Evolutionary conservation across 1,140 invertebrate genomes (phyloP), one percentile per base, ranked within the genome.

Genomic region (Zaprionus capensis): DNA sequence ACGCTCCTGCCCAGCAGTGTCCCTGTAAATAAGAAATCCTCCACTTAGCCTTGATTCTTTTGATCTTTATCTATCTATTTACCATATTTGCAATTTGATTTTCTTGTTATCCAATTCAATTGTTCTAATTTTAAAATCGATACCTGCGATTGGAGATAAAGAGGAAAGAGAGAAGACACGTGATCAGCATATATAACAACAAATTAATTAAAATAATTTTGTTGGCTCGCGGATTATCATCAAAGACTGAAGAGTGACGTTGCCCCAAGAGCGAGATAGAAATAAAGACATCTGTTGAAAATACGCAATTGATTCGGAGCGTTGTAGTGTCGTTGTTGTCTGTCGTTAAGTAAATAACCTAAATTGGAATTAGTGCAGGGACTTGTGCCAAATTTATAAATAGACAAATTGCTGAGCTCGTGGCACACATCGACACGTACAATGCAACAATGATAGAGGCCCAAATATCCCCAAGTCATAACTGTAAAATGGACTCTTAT

Each of bases 81-180:
- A 97, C 98, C 98, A 99, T 95, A 99, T 99, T 94, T 99, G 98
- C 91, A 99, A 94, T 94, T 99, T 99, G 71, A 99, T 99, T 94
- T 99, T 99, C 93, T 99, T 99, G 41, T 98, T 98, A 93, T 99
- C 97, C 88, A 99, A 95, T 94, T 99, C 98, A 92, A 99, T 99
- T 92, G 98, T 99, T 94, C 98, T 97, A 93, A 99, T 99, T 95
- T 99, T 99, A 94, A 99, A 99, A 94, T 99, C 98, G 93, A 99
- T 99, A 92, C 98, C 98, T 99, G 94, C 78, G 95, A 95, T 71
- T 81, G 83, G 84, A 92, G 80, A 62, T 51, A 31, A 57, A 61
- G 31, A 26, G 24, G 0, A 62, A 46, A 71, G 38, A 58, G 67
- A 76, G 34, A 56, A 64, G 44, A 70, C 71, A 75, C 56, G 73